Evolutionary conservation across 2,888 invertebrate genomes (phyloP), one percentile per base, ranked within the genome.

Genomic region (Barypeithes pellucidus): DNA sequence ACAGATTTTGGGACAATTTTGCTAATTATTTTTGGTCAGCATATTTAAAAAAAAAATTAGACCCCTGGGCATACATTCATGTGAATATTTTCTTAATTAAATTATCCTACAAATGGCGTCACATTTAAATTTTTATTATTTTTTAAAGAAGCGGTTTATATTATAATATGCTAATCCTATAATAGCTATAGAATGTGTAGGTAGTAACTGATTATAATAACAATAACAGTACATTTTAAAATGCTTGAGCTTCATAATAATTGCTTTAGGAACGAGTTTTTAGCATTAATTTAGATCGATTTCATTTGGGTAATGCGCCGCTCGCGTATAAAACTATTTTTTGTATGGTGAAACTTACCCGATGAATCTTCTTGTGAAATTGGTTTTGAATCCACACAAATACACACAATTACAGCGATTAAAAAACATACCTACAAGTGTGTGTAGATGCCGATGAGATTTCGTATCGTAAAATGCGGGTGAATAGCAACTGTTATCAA

Each of bases 191-290:
- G 18, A 20, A 11, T 18, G 47, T 18, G 47, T 47, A 20, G 47
- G 47, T 1, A 20, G 47, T 20, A 20, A 8, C 43, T 47, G 20
- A 20, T 47, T 47, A 47, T 47, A 47, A 47, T 47, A 47, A 47
- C 18, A 47, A 47, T 47, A 47, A 47, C 47, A 18, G 47, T 47
- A 47, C 18, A 47, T 47, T 47, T 47, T 47, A 20, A 20, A 47
- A 20, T 47, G 20, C 3, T 20, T 47, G 18, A 2, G n/a, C 47
- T n/a, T 47, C 16, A 20, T 12, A 47, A 47, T 18, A 47, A 47
- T 47, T 47, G 20, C 47, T 47, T 47, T 47, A 20, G 18, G 47
- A 47, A 47, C 47, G 20, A 20, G 47, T 47, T 43, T 43, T 20
- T 20, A 9, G 47, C 20, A 18, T 47, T 9, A 47, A 47, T 20